Evolutionary conservation across 2,888 invertebrate species (phyloP), one percentile per base, ranked within the genome.

Genomic region (Lycaena phlaeas): DNA sequence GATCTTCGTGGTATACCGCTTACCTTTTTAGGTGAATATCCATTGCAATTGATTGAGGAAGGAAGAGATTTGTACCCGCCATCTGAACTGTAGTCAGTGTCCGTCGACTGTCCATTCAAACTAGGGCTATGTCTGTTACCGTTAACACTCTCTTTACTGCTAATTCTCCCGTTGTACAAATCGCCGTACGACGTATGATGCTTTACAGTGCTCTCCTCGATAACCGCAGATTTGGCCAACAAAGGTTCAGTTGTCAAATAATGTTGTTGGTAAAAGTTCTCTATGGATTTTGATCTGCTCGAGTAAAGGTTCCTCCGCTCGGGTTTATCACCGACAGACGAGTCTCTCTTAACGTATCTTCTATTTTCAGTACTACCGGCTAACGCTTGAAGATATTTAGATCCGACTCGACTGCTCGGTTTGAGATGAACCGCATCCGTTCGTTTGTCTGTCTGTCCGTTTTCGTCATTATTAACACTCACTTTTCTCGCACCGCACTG

Each of bases 61-160:
- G 85, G 85, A n/a, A 85, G 60, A 1, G 85, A 85, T 48, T 85
- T 85, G 63, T 85, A 85, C 1, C 85, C 85, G 1, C 85, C 82
- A 53, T 85, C 85, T 2, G 85, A 85, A 45, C 84, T 84, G 51
- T 85, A 85, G 52, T 85, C 85, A 0, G 84, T 85, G 50, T 85
- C 85, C 0, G 85, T 85, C 11, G 82, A 82, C 47, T 84, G 84
- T 0, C 78, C 81, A 41, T 64, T 79, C 9, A 75, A 51, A 41
- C 77, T 73, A 0, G 84, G 82, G 43, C 82, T 81, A 47, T 76
- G 78, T 46, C 74, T 57, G 49, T 74, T 72, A 1, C 75, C 75
- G 48, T 74, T 76, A 1, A 76, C 79, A 43, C 79, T 81, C 43
- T 81, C 81, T 43, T 76, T 77, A 38, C 79, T 78, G 41, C 75